Percentiles rank a stretch among this genome's conserved stretches.
phyloP scores from a whole-genome alignment of 2,888 invertebrate species.

The Resseliella maxima region DNA sequence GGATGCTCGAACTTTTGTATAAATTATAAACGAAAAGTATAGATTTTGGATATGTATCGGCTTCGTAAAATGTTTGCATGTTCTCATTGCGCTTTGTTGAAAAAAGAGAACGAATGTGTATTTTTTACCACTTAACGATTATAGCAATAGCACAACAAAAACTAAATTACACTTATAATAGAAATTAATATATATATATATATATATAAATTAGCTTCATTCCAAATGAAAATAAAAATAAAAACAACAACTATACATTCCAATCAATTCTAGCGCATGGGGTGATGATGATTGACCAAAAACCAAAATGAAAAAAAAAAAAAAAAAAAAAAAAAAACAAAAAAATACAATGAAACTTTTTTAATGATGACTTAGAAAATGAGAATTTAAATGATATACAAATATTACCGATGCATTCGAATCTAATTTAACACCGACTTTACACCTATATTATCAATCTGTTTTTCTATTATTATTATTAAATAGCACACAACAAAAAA shows the following conservation, averaged over 20 bases:
- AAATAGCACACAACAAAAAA: too few relatives aligned
- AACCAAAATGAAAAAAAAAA: too few relatives aligned
- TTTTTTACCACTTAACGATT: constrained; percentile 18
- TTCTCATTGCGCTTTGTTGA: not conserved
- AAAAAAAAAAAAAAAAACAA: too few relatives aligned
- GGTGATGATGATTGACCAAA: not conserved
- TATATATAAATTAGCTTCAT: not conserved
- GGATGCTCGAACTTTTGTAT: constrained; percentile 1
- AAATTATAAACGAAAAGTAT: constrained; percentile 14
- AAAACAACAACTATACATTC: not conserved
- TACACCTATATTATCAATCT: too few relatives aligned
- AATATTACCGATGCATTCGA: too few relatives aligned
- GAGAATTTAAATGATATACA: too few relatives aligned
- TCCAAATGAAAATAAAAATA: not conserved
- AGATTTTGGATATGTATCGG: not conserved
- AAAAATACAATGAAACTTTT: too few relatives aligned
- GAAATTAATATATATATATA: too few relatives aligned
- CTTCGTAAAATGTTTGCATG: not conserved
- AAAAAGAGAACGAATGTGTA: not conserved
- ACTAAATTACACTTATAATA: not conserved
- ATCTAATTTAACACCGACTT: too few relatives aligned
- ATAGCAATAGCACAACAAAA: not conserved
- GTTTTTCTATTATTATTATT: too few relatives aligned
- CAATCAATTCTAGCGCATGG: not conserved
- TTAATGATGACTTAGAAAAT: too few relatives aligned